A percentile compares a stretch with the other conserved stretches of the same genome.
Evolutionary conservation across 2,888 invertebrate genomes (phyloP).

Genomic region (Lithophane semibrunnea): DNA sequence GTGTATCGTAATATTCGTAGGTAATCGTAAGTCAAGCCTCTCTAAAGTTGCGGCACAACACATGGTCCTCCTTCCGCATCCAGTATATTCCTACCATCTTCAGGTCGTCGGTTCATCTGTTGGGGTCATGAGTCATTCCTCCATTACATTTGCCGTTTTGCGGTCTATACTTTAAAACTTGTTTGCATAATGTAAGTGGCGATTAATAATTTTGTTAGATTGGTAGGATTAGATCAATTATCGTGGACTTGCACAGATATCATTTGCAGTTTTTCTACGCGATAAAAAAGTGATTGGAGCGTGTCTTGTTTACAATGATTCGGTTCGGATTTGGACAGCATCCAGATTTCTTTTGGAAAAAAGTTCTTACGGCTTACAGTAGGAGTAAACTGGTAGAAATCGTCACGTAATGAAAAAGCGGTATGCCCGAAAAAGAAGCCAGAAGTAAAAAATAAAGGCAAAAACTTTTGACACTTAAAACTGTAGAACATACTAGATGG

Average conservation of each 20-base stretch:
- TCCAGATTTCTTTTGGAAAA: background rate
- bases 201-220: constrained; percentile 34
- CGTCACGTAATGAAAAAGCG: too few species aligned
- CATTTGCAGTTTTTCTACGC: background rate
- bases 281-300: background rate
- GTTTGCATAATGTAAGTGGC: constrained; percentile 34
- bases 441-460: too few species aligned
- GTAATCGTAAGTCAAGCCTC: background rate
- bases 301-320: background rate
- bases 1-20: background rate
- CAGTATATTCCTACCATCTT: constrained; percentile 34
- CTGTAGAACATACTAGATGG: too few species aligned
- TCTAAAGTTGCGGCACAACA: constrained; percentile 26
- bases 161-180: constrained; percentile 6
- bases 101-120: constrained; percentile 46
- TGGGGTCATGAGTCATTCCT: constrained; percentile 25
- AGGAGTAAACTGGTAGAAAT: too few species aligned
- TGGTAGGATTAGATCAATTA: constrained; percentile 4
- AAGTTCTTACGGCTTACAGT: too few species aligned
- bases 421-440: too few species aligned
- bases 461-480: too few species aligned
- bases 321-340: background rate
- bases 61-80: constrained; percentile 43
- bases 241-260: background rate
- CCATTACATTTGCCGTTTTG: constrained; percentile 5